phyloP scores from a whole-genome alignment of 2,888 invertebrate species.

The Tanypteryx hageni region DNA sequence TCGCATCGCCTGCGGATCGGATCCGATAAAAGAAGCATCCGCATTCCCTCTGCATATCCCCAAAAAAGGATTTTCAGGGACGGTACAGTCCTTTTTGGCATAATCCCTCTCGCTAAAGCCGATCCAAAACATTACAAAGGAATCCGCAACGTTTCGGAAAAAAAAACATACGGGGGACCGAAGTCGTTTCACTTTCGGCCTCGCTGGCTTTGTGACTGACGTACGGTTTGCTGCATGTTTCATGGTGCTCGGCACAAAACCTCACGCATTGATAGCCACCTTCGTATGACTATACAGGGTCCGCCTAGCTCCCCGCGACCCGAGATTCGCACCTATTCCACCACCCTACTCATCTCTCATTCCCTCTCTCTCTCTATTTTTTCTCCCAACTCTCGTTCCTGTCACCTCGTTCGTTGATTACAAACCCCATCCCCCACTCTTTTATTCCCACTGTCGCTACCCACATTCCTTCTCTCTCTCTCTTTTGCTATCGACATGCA shows the following conservation, averaged over 20 bases:
- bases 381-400: neutral
- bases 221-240: neutral
- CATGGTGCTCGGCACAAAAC: neutral
- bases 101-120: neutral
- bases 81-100: too few relatives aligned
- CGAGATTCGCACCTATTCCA: neutral
- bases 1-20: too few relatives aligned
- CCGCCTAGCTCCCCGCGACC: neutral
- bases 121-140: neutral
- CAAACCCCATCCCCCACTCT: neutral
- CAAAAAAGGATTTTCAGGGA: too few relatives aligned
- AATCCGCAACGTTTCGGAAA: neutral
- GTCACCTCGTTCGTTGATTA: neutral
- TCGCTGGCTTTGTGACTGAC: constrained; percentile 26
- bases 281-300: neutral
- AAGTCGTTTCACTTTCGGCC: neutral
- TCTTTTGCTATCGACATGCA: too few relatives aligned
- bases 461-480: too few relatives aligned
- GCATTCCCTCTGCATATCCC: neutral
- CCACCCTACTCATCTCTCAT: neutral
- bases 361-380: neutral
- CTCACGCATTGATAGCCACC: neutral
- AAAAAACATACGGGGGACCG: neutral
- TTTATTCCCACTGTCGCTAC: too few relatives aligned
- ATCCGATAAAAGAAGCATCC: neutral